Evolutionary conservation across 2,888 invertebrate species (phyloP), one percentile per base, ranked within the genome.

Genomic region (Xestia sexstrigata): DNA sequence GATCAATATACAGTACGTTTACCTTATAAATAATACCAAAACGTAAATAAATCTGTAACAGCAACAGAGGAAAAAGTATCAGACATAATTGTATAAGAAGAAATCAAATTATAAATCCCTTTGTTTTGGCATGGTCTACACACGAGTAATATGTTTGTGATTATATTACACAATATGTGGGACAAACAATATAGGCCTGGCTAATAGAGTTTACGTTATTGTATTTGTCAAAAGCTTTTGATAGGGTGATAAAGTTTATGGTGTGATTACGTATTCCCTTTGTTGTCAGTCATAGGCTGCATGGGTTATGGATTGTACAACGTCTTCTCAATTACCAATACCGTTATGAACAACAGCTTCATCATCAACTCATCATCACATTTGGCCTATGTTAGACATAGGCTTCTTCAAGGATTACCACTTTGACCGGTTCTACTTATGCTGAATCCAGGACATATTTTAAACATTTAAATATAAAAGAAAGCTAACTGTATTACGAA

Each of bases 41-140:
- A 47, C 15, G 17, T 66, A 60, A 71, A 83, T 69, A n/a, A 65
- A 78, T 70, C 30, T 71, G 23, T 80, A 70, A 71, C 45, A 67
- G 35, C 52, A 52, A 70, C 65, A 68, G 39, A 52, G 23, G 30
- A 73, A 35, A 78, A 71, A 74, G 74, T 74, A 74, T 42, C 60
- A 79, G 60, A 72, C 68, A 63, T 74, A 60, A 81, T 58, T 60
- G 55, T 70, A 62, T 67, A 47, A 71, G 58, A 66, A 72, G 39
- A 79, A 75, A 88, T 88, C 73, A 72, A 78, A 75, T 88, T 88
- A 88, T 76, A 78, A 76, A 74, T 67, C 70, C 68, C 82, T 82
- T 85, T 87, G 85, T 82, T 85, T 76, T 74, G 55, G 45, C 62
- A 65, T 45, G 77, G 79, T 78, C 49, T 74, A 47, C 72, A 60